Evolutionary conservation across 2,797 vertebrate genomes (phyloP), one percentile per base, ranked within the genome.

Genomic region (Enteromius treurensis): DNA sequence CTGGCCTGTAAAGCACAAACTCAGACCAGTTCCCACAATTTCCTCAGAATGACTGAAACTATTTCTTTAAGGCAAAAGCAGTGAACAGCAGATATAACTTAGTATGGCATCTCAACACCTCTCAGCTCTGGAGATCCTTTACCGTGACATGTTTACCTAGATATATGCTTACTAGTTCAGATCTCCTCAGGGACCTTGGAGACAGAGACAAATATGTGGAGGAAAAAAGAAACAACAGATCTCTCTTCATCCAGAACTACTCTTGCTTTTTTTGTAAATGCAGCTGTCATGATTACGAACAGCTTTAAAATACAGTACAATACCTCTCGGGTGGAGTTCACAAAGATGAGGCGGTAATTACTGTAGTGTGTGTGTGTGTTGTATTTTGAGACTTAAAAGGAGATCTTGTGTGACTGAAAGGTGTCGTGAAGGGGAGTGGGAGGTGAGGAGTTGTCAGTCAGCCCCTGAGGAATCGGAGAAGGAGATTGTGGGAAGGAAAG

Each of bases 141-240:
- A 76, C 58, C 53, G 23, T 81, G 82, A 86, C 80, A 73, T 79
- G 73, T 89, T 88, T 82, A 79, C 79, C 78, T 82, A 84, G 65
- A 58, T 42, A 83, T 74, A 49, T 42, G 53, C 77, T 64, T 65
- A 76, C 74, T 71, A 70, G 53, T 77, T 69, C 75, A 60, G 45
- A 45, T 81, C 70, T 78, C 76, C 60, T 67, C 68, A 29, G 82
- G 82, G 62, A 83, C 45, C 51, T 15, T 49, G 21, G 47, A 60
- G 68, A 77, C 53, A 80, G 62, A 80, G 70, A 80, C 80, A 79
- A 71, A 75, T 26, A 81, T 32, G 51, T 82, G 64, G 67, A 49
- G 62, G 6, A 78, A 53, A 64, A 69, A 80, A 73, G 79, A 23
- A 77, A 68, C 78, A 81, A 80, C 42, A 70, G 79, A 73, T 68